These are phyloP conservation scores for Cossypha heuglini DNA, from an alignment of 2,797 vertebrate species.

Conservation along the genomic window DNA sequence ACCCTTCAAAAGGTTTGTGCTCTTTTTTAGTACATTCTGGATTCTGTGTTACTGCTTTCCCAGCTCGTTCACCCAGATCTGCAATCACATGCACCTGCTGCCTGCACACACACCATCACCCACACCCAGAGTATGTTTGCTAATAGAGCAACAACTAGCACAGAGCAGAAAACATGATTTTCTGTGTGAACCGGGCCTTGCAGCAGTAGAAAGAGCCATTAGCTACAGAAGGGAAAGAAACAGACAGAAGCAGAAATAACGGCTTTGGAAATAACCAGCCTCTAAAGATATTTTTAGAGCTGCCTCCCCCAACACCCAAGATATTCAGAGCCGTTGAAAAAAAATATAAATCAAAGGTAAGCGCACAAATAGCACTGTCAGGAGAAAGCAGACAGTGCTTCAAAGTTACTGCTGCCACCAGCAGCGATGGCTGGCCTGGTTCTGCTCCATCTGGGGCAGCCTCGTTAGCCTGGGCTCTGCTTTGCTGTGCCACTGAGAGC, in stretches of 20 bases:
- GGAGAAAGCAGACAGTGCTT: neutral
- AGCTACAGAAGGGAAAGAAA: neutral
- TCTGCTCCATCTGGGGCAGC: neutral
- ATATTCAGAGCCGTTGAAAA: neutral
- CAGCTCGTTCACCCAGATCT: neutral
- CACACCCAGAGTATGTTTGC: neutral
- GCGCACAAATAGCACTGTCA: neutral
- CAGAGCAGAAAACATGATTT: neutral
- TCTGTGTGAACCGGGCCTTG: neutral
- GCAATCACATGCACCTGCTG: neutral
- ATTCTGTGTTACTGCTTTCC: neutral
- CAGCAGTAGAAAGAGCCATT: neutral
- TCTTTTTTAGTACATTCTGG: neutral
- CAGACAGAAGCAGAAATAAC: neutral
- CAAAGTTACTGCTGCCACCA: neutral
- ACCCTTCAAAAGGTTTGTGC: neutral
- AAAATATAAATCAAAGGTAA: slow-evolving; percentile 3
- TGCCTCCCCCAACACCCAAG: neutral
- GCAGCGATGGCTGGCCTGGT: neutral
- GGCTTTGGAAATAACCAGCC: neutral
- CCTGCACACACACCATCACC: neutral
- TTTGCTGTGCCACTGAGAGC: neutral
- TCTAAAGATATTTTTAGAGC: slow-evolving; percentile 30
- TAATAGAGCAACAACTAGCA: neutral
- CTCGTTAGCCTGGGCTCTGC: neutral